Conservation (phyloP, 2,888 invertebrate genomes). For the Chironomus riparius region DNA sequence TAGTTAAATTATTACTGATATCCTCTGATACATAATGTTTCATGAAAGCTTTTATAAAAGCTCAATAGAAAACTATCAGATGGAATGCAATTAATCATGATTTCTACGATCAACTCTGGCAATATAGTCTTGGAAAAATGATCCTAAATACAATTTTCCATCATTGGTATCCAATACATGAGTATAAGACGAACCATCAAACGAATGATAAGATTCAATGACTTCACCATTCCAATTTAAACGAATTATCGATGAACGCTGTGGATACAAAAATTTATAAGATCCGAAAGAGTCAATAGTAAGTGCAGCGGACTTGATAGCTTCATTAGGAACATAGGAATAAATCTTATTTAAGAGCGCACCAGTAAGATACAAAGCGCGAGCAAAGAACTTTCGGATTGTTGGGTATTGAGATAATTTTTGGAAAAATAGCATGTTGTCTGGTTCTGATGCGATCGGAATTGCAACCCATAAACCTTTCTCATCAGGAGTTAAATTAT, state of each 20-base stretch:
- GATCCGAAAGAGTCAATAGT: constrained; percentile 57
- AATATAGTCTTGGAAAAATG: constrained; percentile 58
- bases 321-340: constrained; percentile 54
- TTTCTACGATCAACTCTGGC: constrained; percentile 44
- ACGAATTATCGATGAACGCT: constrained; percentile 51
- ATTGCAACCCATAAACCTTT: constrained; percentile 61
- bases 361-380: constrained; percentile 52
- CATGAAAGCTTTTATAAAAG: too few relatives aligned
- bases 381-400: constrained; percentile 55
- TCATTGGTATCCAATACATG: constrained; percentile 55
- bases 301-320: constrained; percentile 48
- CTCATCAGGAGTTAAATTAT: constrained; percentile 48
- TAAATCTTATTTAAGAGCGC: constrained; percentile 55
- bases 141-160: constrained; percentile 58
- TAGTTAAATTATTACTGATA: not conserved
- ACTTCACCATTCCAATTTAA: constrained; percentile 64
- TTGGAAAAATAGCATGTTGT: constrained; percentile 49
- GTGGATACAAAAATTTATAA: constrained; percentile 38
- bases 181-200: constrained; percentile 49
- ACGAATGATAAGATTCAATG: constrained; percentile 55
- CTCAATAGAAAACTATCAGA: too few relatives aligned
- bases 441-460: constrained; percentile 46
- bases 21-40: too few relatives aligned
- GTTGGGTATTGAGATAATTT: constrained; percentile 53
- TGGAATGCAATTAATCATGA: not conserved